phyloP scores from a whole-genome alignment of 2,888 invertebrate species.

The Caenorhabditis virilis region DNA sequence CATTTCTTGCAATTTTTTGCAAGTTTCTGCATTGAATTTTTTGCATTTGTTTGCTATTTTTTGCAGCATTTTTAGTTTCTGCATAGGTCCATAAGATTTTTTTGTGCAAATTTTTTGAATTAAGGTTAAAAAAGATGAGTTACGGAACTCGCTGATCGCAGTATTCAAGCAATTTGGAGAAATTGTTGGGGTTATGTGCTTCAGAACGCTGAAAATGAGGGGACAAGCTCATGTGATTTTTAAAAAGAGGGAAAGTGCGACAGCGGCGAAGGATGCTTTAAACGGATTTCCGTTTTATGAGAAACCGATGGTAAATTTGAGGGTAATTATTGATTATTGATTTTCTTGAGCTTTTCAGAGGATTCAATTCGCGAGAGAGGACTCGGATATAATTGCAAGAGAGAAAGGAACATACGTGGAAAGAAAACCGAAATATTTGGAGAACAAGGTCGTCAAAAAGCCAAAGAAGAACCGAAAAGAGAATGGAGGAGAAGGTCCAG shows the following conservation, averaged over 20 bases:
- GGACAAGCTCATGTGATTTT: slow-evolving; percentile 76
- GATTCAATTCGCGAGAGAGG: slow-evolving; percentile 90
- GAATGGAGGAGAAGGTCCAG: slow-evolving; percentile 44
- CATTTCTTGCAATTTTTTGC: too few relatives aligned
- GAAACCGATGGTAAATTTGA: slow-evolving; percentile 82
- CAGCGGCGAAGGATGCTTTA: slow-evolving; percentile 94
- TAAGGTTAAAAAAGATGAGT: slow-evolving; percentile 73
- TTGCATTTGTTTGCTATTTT: too few relatives aligned
- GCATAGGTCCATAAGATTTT: too few relatives aligned
- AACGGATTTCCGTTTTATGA: slow-evolving; percentile 99
- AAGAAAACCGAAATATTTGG: slow-evolving; percentile 76
- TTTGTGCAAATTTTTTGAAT: not conserved
- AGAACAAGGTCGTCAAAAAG: slow-evolving; percentile 35
- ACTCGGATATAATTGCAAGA: slow-evolving; percentile 94
- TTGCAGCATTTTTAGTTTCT: too few relatives aligned
- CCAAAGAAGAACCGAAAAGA: slow-evolving; percentile 23
- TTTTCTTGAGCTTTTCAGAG: slow-evolving; percentile 74
- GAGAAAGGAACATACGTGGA: slow-evolving; percentile 95
- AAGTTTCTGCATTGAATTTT: too few relatives aligned
- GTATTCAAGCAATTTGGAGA: slow-evolving; percentile 99
- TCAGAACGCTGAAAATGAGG: slow-evolving; percentile 94
- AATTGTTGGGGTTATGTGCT: slow-evolving; percentile 92
- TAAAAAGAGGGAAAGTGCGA: slow-evolving; percentile 81
- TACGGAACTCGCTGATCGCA: slow-evolving; percentile 95
- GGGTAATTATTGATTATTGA: not conserved